These are phyloP conservation scores for Cataglyphis livida DNA, from an alignment of 2,888 invertebrate genomes.

Conservation along the genomic window DNA sequence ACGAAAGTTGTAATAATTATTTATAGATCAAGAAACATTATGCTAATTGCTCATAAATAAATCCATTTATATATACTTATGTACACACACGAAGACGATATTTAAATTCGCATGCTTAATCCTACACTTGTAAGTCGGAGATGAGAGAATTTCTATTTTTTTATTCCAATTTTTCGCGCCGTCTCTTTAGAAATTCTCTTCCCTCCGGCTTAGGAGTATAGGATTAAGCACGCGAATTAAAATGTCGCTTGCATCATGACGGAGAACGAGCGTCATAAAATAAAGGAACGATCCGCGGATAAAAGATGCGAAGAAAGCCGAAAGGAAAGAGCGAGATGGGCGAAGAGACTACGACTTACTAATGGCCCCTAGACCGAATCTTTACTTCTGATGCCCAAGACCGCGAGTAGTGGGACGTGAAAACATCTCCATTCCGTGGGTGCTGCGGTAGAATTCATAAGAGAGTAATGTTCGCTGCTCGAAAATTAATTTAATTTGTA, in stretches of 20 bases:
- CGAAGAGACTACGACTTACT: constrained; percentile 72
- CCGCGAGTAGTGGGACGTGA: constrained; percentile 71
- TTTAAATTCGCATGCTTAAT: constrained; percentile 20
- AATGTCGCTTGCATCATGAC: constrained; percentile 4
- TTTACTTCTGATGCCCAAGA: constrained; percentile 63
- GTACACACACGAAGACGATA: not conserved
- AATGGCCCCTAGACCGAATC: constrained; percentile 71
- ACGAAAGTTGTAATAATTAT: not conserved
- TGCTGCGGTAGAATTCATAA: constrained; percentile 80
- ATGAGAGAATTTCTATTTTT: not conserved
- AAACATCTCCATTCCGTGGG: constrained; percentile 80
- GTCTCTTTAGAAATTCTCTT: not conserved
- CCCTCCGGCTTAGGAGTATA: not conserved
- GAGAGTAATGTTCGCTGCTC: constrained; percentile 81
- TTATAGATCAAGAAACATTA: not conserved
- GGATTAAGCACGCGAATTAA: constrained; percentile 24
- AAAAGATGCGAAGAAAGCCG: constrained; percentile 59
- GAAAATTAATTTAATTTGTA: constrained; percentile 84
- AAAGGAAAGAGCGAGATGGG: constrained; percentile 60
- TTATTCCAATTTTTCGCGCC: not conserved
- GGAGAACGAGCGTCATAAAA: constrained; percentile 45
- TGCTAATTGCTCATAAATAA: not conserved
- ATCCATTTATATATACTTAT: not conserved
- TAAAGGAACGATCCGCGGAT: constrained; percentile 33
- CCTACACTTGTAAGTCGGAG: not conserved